Conservation (phyloP, 2,888 invertebrate genomes). For the Anthrax anthrax region DNA sequence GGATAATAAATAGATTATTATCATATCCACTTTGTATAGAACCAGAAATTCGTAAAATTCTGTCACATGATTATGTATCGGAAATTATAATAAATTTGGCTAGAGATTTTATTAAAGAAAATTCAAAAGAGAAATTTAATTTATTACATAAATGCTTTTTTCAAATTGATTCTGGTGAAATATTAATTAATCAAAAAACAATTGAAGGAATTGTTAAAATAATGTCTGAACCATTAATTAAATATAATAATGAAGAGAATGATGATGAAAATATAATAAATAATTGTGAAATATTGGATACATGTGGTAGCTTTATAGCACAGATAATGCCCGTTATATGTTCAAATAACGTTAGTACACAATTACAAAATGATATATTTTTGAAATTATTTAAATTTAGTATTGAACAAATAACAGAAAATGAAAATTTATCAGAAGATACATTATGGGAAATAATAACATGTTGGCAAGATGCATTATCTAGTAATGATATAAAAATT, state of each 20-base stretch:
- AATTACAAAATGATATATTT: constrained; percentile 33
- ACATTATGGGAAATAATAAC: constrained; percentile 42
- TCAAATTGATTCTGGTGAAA: constrained; percentile 29
- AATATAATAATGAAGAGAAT: constrained; percentile 3
- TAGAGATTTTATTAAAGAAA: constrained; percentile 19
- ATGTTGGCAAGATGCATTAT: constrained; percentile 43
- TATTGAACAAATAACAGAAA: constrained; percentile 26
- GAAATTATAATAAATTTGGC: constrained; percentile 23
- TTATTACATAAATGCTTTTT: constrained; percentile 33
- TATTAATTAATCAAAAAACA: constrained; percentile 24
- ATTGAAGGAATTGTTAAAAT: constrained; percentile 26
- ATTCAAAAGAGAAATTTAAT: constrained; percentile 24
- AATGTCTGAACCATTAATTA: constrained; percentile 20
- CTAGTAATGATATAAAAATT: constrained; percentile 25
- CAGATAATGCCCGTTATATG: constrained; percentile 39
- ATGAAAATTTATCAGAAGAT: constrained; percentile 30
- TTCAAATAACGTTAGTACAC: constrained; percentile 31
- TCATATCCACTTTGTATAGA: constrained; percentile 31
- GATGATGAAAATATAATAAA: background rate
- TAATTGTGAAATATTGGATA: constrained; percentile 29
- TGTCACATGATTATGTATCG: constrained; percentile 20
- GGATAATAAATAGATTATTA: constrained; percentile 26
- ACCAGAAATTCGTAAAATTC: constrained; percentile 22
- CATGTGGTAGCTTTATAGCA: constrained; percentile 38
- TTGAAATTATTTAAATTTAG: constrained; percentile 36